Conservation (phyloP, 2,797 vertebrate species). For the Chaenodraco wilsoni region DNA sequence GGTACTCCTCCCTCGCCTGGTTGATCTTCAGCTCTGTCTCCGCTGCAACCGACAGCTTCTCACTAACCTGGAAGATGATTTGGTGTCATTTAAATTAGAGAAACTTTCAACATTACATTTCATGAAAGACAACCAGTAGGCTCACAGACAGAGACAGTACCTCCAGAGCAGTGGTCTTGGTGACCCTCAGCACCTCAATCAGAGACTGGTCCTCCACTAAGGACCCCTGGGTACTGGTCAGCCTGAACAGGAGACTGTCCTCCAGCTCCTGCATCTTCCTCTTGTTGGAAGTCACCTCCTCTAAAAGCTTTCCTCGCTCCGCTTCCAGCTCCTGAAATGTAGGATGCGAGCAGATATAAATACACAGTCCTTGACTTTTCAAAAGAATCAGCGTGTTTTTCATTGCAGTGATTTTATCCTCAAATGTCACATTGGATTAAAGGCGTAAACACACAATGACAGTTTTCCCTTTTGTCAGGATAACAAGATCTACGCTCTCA, state of each 20-base stretch:
- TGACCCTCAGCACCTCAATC: slow-evolving; percentile 86
- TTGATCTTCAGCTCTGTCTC: slow-evolving; percentile 85
- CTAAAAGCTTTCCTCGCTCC: slow-evolving; percentile 86
- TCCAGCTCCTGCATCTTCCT: slow-evolving; percentile 90
- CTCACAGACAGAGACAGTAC: slow-evolving; percentile 53
- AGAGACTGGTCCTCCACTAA: slow-evolving; percentile 89
- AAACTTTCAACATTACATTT: background rate
- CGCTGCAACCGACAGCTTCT: slow-evolving; percentile 79
- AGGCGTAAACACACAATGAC: no score
- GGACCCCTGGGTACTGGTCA: slow-evolving; percentile 88
- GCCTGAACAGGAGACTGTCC: slow-evolving; percentile 86
- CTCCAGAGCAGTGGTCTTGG: slow-evolving; percentile 88
- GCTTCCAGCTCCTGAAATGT: slow-evolving; percentile 85
- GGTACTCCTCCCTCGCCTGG: slow-evolving; percentile 88
- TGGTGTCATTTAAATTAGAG: background rate
- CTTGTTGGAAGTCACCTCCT: slow-evolving; percentile 88
- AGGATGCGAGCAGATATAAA: background rate
- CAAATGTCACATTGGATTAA: no score
- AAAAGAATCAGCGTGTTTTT: background rate
- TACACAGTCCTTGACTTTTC: background rate
- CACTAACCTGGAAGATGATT: slow-evolving; percentile 61
- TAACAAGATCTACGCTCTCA: no score
- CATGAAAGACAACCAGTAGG: background rate
- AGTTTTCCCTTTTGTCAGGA: no score
- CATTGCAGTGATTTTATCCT: no score